phyloP scores from a whole-genome alignment of 2,888 invertebrate species.

The Silvanus unidentatus region DNA sequence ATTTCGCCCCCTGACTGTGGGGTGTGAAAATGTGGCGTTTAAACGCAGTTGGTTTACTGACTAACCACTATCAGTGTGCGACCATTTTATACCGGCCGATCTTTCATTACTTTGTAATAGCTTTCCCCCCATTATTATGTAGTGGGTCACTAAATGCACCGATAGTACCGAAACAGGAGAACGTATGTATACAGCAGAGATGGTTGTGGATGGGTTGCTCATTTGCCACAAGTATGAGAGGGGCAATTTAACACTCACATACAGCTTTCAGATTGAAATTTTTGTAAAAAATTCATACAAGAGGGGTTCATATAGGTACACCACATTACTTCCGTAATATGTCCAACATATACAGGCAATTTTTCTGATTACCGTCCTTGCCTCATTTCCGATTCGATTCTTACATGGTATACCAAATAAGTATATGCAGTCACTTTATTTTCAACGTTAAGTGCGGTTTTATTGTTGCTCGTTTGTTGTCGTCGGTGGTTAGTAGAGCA shows the following conservation, averaged over 20 bases:
- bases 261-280: slow-evolving; percentile 2
- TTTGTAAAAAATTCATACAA: neutral
- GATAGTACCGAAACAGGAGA: slow-evolving; percentile 18
- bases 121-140: slow-evolving; percentile 32
- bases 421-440: too few relatives aligned
- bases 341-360: neutral
- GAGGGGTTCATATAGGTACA: slow-evolving; percentile 2
- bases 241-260: slow-evolving; percentile 2
- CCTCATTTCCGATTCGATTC: neutral
- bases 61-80: slow-evolving; percentile 26
- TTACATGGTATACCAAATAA: too few relatives aligned
- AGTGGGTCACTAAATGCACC: neutral
- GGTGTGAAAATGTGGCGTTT: slow-evolving; percentile 32
- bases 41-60: slow-evolving; percentile 42
- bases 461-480: too few relatives aligned
- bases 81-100: slow-evolving; percentile 39
- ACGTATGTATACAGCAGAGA: slow-evolving; percentile 12
- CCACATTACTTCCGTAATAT: slow-evolving; percentile 1
- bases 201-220: neutral
- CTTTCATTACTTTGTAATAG: slow-evolving; percentile 32
- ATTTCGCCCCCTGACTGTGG: slow-evolving; percentile 23
- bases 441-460: too few relatives aligned
- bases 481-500: too few relatives aligned
- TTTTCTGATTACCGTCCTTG: slow-evolving; percentile 1
- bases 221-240: slow-evolving; percentile 1